Base-by-base conservation (phyloP, 2,888 invertebrate genomes). In the Bibio marci region DNA sequence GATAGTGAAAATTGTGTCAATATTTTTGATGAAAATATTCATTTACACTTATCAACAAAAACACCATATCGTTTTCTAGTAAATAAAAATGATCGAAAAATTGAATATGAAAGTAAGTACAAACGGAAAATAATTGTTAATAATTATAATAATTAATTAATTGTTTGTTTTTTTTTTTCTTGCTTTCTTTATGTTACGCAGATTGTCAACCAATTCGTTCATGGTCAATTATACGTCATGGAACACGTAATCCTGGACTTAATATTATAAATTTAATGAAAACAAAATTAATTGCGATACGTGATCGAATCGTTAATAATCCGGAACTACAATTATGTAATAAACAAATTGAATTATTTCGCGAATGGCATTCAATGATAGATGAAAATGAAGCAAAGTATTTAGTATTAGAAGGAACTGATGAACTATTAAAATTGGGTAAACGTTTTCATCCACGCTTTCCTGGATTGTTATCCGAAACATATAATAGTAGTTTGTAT, bases 221-320 rank as follows among this genome's bases (percentile, higher is more conserved):
- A 43, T 86, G 85, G 85, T 69, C 80, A 59, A 50, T 82, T 15
- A 57, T 78, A 30, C 69, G 86, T 5, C 86, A 86, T 60, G 86
- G 85, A 4, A 78, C 81, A n/a, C 68, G 85, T 45, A 67, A 74
- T 55, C 82, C 83, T 1, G 70, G 71, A 47, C 55, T 57, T 38
- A 65, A 69, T 43, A 64, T 73, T 31, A 71, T 80, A 40, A 44
- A 55, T 8, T 55, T 54, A 22, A 71, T 76, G 57, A 65, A 63
- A 30, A 58, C 59, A 2, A 57, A 64, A 36, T 57, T 83, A 10
- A 64, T 65, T 25, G 51, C 62, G 31, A 54, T 79, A 19, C 66
- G 66, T 48, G 54, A 66, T 48, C 57, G 66, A 45, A 70, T 79
- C 44, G 45, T 78, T 44, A 47, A 62, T 18, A 68, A 66, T 46